phyloP scores from a whole-genome alignment of 2,113 vertebrate genomes.

The Hipposideros armiger region DNA sequence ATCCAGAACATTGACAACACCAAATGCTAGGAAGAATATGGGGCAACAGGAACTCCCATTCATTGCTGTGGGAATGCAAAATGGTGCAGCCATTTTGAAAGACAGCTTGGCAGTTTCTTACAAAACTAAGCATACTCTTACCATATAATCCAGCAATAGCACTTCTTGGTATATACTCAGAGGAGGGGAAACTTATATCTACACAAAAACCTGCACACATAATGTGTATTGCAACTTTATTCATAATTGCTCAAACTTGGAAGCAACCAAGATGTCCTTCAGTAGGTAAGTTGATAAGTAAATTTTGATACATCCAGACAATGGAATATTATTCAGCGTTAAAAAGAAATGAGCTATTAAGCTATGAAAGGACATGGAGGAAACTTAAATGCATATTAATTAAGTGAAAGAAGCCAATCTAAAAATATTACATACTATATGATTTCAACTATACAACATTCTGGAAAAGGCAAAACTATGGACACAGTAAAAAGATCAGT shows the following conservation, averaged over 20 bases:
- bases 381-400: background rate
- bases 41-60: background rate
- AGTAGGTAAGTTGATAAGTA: background rate
- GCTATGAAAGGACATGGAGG: background rate
- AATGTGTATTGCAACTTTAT: background rate
- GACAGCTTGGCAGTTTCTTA: background rate
- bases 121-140: background rate
- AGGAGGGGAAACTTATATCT: background rate
- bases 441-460: background rate
- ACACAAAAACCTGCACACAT: background rate
- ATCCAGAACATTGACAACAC: background rate
- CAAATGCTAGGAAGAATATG: background rate
- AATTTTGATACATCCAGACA: background rate
- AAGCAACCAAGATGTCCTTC: background rate
- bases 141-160: background rate
- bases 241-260: conserved; percentile 17
- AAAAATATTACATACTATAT: background rate
- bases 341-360: background rate
- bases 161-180: background rate
- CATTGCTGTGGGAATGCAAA: background rate
- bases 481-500: background rate
- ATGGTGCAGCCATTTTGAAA: background rate
- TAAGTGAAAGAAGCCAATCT: background rate
- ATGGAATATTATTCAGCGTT: background rate
- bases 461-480: background rate